Evolutionary conservation across 2,113 vertebrate genomes (phyloP).

Genomic region (Nematolebias whitei): DNA sequence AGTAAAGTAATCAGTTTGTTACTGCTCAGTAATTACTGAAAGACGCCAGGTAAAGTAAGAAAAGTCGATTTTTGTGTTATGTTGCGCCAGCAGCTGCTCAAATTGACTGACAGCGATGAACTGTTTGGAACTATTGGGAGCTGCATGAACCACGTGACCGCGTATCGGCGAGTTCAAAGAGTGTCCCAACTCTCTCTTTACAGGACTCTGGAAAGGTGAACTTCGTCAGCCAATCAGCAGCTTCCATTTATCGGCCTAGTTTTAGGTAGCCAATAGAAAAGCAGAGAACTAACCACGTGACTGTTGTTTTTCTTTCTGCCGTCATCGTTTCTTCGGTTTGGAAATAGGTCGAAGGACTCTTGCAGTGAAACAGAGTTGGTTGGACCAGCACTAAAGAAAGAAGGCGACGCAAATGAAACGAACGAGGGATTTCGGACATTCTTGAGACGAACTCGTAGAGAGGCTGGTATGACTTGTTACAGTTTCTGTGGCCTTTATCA

Average conservation of each 20-base stretch:
- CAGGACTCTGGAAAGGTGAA: too few species aligned
- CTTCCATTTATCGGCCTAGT: constrained; percentile 8
- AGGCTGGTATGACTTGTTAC: constrained; percentile 44
- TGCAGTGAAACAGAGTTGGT: neutral
- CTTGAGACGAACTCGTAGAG: constrained; percentile 7
- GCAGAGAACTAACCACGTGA: constrained; percentile 33
- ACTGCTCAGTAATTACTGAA: too few species aligned
- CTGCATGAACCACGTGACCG: too few species aligned
- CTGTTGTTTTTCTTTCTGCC: constrained; percentile 58
- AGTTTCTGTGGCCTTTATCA: neutral
- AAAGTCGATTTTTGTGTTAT: too few species aligned
- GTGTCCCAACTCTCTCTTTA: too few species aligned
- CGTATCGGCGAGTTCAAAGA: too few species aligned
- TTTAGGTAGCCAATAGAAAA: constrained; percentile 52
- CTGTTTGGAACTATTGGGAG: too few species aligned
- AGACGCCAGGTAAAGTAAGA: too few species aligned
- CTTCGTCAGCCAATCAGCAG: constrained; percentile 62
- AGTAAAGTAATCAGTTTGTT: too few species aligned
- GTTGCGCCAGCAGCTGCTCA: too few species aligned
- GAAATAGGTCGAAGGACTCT: constrained; percentile 10
- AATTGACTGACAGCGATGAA: too few species aligned
- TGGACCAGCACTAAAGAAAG: neutral
- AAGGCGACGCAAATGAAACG: neutral
- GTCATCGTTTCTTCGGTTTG: constrained; percentile 10
- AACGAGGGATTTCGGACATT: neutral